Conservation (phyloP, 2,113 vertebrate species). For the Nothoprocta perdicaria region DNA sequence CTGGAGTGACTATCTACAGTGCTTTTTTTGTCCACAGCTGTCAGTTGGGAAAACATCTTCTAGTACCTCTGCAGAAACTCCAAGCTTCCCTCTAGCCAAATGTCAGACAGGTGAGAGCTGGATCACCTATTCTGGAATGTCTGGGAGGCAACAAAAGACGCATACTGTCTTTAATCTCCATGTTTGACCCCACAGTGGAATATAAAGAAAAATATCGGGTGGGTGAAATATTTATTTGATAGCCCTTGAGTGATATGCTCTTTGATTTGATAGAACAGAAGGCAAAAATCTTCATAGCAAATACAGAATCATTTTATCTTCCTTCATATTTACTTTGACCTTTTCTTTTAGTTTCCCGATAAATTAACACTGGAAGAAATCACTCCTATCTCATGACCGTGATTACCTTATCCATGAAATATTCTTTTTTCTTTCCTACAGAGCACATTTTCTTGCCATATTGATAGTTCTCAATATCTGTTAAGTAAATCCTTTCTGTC, state of each 20-base stretch:
- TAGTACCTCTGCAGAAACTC: background rate
- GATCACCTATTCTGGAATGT: background rate
- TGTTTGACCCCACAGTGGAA: no score
- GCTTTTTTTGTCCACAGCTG: background rate
- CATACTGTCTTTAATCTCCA: background rate
- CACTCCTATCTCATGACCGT: background rate
- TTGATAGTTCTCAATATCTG: background rate
- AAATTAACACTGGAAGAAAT: background rate
- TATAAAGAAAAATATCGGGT: background rate
- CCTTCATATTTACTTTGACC: background rate
- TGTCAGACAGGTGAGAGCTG: background rate
- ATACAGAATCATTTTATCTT: fast-evolving
- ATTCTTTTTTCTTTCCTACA: background rate
- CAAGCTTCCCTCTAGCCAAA: background rate
- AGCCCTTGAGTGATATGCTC: background rate
- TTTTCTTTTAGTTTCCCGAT: background rate
- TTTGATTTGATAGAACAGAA: background rate
- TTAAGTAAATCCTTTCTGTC: background rate
- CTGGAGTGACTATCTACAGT: background rate
- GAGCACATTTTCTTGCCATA: background rate
- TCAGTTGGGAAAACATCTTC: background rate
- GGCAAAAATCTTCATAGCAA: background rate
- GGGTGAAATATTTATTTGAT: background rate
- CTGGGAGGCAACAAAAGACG: background rate
- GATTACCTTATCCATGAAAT: background rate